phyloP scores from a whole-genome alignment of 2,797 vertebrate genomes.

The Enteromius afrohamiltoni region DNA sequence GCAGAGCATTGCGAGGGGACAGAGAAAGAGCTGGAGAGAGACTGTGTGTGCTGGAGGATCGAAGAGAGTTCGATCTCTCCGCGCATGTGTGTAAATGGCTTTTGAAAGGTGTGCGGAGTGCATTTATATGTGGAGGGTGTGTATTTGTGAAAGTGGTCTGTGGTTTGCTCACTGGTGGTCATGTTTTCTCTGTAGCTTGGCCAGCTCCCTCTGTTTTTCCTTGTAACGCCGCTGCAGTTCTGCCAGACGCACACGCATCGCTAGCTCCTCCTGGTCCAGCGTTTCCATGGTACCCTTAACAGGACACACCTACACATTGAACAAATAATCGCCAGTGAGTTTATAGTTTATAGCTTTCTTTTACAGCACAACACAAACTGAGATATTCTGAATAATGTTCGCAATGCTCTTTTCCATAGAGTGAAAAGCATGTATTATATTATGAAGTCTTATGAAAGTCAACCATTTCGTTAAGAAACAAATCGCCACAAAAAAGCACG shows the following conservation, averaged over 20 bases:
- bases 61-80: conserved; percentile 36
- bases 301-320: conserved; percentile 85
- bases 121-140: conserved; percentile 52
- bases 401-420: conserved; percentile 9
- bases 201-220: conserved; percentile 96
- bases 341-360: neutral
- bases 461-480: neutral
- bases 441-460: neutral
- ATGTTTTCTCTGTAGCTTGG: conserved; percentile 91
- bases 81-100: conserved; percentile 41
- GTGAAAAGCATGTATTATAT: neutral
- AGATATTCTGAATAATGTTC: neutral
- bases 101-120: conserved; percentile 51
- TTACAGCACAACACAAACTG: neutral
- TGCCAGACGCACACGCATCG: conserved; percentile 91
- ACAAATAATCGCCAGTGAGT: conserved; percentile 28
- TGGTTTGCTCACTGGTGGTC: conserved; percentile 86
- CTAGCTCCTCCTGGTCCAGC: conserved; percentile 92
- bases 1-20: conserved; percentile 38
- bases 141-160: conserved; percentile 60
- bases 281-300: conserved; percentile 92
- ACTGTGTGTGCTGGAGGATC: conserved; percentile 40
- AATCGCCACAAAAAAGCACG: neutral
- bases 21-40: conserved; percentile 43
- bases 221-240: conserved; percentile 94